Evolutionary conservation across 92 coral and sea anemone genomes (phyloP), one percentile per base, ranked within the genome.

Genomic region (Phenganax subtilis): DNA sequence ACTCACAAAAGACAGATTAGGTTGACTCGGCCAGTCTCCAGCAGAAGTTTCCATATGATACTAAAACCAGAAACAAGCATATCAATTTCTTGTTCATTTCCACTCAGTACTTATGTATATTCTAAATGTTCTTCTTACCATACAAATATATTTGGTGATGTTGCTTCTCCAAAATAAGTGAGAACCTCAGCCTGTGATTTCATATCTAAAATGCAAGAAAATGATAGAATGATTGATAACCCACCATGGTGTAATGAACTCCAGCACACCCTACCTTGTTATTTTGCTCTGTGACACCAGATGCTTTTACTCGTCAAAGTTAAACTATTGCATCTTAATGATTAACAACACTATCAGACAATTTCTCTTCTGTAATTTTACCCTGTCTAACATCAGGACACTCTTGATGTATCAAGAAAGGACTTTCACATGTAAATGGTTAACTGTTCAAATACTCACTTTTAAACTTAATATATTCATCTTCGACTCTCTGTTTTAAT

Each of bases 1-100:
- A 91, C 98, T 90, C 80, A 94, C 98, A 87, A 88, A 82, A 91
- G 97, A 64, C 98, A 91, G 1, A 83, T 88, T 15, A 91, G 86
- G 44, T 82, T 90, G 7, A 94, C 90, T 10, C 96, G 90, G 14
- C 90, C 91, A 5, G 94, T 85, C 30, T 94, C 98, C 65, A 91
- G 79, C 57, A 91, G 93, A 84, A 87, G 79, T 85, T 91, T 91
- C 97, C 97, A 94, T 72, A 94, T 86, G 59, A 94, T 91, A 69
- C 98, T 94, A 88, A 10, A 53, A 72, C 67, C 47, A 76, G 5
- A 31, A 37, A 55, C 72, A 60, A 6, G 52, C 11, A 44, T n/a
- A 73, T 73, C 58, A 73, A 53, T 52, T 0, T 54, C 15, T 15
- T 53, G 25, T 59, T 7, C 16, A 7, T 14, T 59, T 14, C 16